A percentile compares a stretch with the other conserved stretches of the same genome.
These are phyloP conservation scores for Zoanthus solanderi DNA, from an alignment of 92 coral and sea anemone genomes.

Conservation along the genomic window DNA sequence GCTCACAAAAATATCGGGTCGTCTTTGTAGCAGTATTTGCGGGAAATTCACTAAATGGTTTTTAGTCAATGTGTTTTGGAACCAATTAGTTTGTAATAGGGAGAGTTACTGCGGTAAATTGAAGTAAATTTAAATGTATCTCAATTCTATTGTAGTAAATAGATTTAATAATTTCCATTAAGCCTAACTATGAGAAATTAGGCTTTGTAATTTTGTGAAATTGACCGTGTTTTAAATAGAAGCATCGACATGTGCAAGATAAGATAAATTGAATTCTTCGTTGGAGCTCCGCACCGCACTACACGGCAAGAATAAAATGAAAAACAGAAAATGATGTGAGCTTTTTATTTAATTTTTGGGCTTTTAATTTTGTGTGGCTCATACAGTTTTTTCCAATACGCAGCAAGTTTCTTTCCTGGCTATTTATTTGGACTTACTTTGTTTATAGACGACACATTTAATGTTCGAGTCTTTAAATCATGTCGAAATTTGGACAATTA, in stretches of 20 bases:
- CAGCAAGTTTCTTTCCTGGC: neutral
- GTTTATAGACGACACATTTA: neutral
- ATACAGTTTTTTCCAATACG: too few species aligned
- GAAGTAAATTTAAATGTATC: conserved; percentile 78
- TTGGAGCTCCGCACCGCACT: neutral
- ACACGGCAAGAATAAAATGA: too few species aligned
- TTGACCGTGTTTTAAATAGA: neutral
- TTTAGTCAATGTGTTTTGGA: conserved; percentile 67
- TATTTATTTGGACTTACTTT: conserved; percentile 4
- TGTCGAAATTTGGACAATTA: conserved; percentile 16
- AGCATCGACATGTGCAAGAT: neutral
- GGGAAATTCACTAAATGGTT: conserved; percentile 46
- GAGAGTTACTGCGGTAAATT: conserved; percentile 78
- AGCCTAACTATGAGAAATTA: conserved; percentile 29
- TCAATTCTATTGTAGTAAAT: conserved; percentile 79
- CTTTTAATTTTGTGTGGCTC: too few species aligned
- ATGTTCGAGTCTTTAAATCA: conserved; percentile 6
- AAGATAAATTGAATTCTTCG: neutral
- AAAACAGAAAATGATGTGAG: too few species aligned
- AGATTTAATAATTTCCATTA: conserved; percentile 58
- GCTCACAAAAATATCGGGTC: too few species aligned
- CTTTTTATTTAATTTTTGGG: too few species aligned
- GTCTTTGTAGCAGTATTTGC: neutral
- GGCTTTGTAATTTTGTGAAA: neutral
- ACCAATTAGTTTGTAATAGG: conserved; percentile 78